Base-by-base conservation (phyloP, 2,113 vertebrate species). In the Murina feae region DNA sequence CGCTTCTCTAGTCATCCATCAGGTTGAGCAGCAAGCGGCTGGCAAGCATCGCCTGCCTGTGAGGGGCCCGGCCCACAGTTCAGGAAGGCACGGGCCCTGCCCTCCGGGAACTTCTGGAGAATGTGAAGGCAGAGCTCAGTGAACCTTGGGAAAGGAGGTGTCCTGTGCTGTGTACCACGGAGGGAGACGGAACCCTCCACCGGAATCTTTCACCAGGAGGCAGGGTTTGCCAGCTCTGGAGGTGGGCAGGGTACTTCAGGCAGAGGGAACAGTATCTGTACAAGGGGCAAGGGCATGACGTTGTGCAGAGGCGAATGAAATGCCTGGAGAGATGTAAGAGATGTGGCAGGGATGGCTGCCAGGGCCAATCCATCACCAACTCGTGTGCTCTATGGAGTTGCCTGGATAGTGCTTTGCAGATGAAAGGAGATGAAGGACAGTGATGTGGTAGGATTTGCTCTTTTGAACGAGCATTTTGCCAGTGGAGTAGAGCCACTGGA, bases 1-100 rank as follows among this genome's bases (percentile, higher is more conserved):
- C 5, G 44, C 75, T 88, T 85, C 66, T 44, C 53, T 42, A 55
- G 78, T 58, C 60, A 25, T 76, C 72, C 94, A 28, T 51, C 63
- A 86, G 21, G 25, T 20, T 60, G 39, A 65, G 49, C 17, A 55
- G 44, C 4, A 25, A 30, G 21, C 1, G 17, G 55, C 37, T 25
- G 17, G 1, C n/a, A 9, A 1, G 18, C 13, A 21, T 16, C 2
- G 2, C 37, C 18, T 76, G 75, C 53, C 66, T n/a, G 25, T 13
- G 32, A 49, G 49, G 39, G 30, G 16, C 39, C 1, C 12, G 72
- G 35, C 37, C 75, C 37, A 13, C 13, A 11, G 51, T 2, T 25
- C 25, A 55, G n/a, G 11, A 9, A 32, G 39, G 12, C 9, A 2
- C 6, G 11, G n/a, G 1, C 9, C 18, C 11, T 37, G 5, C 32